These are phyloP conservation scores for Napeogenes inachia DNA, from an alignment of 2,888 invertebrate species.

Conservation along the genomic window DNA sequence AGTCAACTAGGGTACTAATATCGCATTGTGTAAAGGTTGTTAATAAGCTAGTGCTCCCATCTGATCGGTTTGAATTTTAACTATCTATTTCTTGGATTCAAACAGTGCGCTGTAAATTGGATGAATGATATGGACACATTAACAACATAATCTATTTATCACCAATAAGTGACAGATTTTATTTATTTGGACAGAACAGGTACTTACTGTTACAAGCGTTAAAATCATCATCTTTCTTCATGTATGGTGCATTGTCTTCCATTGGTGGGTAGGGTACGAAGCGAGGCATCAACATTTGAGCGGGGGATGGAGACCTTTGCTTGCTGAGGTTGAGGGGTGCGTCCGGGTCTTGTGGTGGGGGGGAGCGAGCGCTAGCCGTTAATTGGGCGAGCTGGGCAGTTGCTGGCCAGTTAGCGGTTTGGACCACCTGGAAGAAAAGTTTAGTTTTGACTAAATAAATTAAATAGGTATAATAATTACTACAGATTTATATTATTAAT, in stretches of 20 bases:
- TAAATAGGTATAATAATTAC: too few species aligned
- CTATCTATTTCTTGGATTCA: too few species aligned
- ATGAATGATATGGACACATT: too few species aligned
- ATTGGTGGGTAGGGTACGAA: constrained; percentile 74
- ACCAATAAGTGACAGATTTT: too few species aligned
- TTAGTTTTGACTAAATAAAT: not conserved
- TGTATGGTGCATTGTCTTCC: constrained; percentile 58
- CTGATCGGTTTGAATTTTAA: too few species aligned
- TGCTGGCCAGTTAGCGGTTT: constrained; percentile 81
- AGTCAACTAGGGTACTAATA: too few species aligned
- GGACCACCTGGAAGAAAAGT: constrained; percentile 54
- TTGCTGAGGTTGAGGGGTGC: constrained; percentile 93
- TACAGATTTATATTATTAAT: too few species aligned
- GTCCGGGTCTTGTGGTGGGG: constrained; percentile 84
- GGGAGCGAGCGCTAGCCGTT: constrained; percentile 75
- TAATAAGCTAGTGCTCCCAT: too few species aligned
- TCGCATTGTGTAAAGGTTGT: too few species aligned
- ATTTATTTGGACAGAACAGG: too few species aligned
- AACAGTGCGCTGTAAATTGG: too few species aligned
- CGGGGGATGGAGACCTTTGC: constrained; percentile 83
- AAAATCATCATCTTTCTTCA: constrained; percentile 69
- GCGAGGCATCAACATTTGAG: constrained; percentile 74
- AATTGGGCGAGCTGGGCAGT: constrained; percentile 86
- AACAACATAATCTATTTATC: not conserved
- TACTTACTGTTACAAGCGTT: constrained; percentile 67